Evolutionary conservation across 1,140 invertebrate species (phyloP), one percentile per base, ranked within the genome.

Genomic region (Anoplolepis gracilipes): DNA sequence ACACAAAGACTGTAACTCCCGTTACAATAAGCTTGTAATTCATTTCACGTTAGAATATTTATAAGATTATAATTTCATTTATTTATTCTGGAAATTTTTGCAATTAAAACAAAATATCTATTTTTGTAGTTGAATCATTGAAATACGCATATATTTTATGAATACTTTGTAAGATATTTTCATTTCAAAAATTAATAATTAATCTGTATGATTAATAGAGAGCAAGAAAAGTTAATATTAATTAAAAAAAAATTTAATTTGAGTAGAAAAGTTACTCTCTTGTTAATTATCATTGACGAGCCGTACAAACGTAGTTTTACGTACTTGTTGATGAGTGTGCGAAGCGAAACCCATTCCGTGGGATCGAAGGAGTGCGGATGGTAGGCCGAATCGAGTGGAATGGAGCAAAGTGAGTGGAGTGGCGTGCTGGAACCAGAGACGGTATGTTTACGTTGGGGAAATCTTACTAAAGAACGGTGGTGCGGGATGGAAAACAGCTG

Each of bases 381-480:
- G 78, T 73, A 72, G 78, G 36, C 65, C 61, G 78, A 82, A 82
- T 73, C 67, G 67, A 73, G 67, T 73, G 78, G 67, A 82, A 82
- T 70, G 87, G 84, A 77, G 79, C 84, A 77, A 86, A 77, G 85
- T 87, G 76, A 90, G 91, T 91, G 90, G 65, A 85, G 77, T 87
- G 70, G 77, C 78, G 73, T 87, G 73, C 64, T 78, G 84, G 88
- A 89, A 85, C 69, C 81, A 85, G 85, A 84, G 81, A 69, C 69
- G 57, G 62, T 69, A 89, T 91, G 90, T 91, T 91, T 91, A 91
- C 90, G 85, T 91, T 91, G 90, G 90, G 90, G 90, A 91, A 91
- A 91, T 91, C 90, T 91, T 88, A 90, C 89, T 88, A 86, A 90
- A 88, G 89, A 90, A 90, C 72, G 84, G 85, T 67, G 62, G 82